Evolutionary conservation across 2,888 invertebrate genomes (phyloP).

Genomic region (Dinocampus coccinellae): DNA sequence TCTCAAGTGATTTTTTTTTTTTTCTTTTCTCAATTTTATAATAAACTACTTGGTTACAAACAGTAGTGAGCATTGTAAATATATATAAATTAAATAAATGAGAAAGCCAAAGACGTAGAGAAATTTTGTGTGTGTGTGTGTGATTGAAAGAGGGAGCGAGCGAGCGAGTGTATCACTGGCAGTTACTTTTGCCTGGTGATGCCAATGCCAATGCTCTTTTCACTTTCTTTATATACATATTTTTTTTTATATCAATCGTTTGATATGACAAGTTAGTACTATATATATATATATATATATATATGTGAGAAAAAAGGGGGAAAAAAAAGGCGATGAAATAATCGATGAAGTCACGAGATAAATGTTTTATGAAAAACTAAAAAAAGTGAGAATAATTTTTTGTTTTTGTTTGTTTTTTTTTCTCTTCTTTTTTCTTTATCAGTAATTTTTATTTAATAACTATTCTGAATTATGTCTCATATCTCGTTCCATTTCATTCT

Average conservation of each 20-base stretch:
- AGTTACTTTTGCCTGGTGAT: background rate
- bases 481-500: too few relatives aligned
- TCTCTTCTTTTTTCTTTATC: background rate
- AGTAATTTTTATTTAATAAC: too few relatives aligned
- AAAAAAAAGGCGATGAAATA: background rate
- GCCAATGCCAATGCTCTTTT: background rate
- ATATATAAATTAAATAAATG: background rate
- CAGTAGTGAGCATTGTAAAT: conserved; percentile 18
- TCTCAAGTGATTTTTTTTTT: too few relatives aligned
- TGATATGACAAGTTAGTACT: background rate
- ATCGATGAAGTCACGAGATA: background rate
- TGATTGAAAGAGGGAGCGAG: background rate
- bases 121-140: background rate
- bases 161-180: too few relatives aligned
- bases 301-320: background rate
- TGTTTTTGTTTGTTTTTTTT: conserved; percentile 38
- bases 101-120: background rate
- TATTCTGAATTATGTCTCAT: too few relatives aligned
- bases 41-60: conserved; percentile 5
- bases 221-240: background rate
- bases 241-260: background rate
- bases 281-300: background rate
- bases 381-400: background rate
- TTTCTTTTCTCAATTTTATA: background rate
- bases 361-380: background rate